phyloP scores from a whole-genome alignment of 92 coral and sea anemone genomes.

The Palythoa heliodiscus region DNA sequence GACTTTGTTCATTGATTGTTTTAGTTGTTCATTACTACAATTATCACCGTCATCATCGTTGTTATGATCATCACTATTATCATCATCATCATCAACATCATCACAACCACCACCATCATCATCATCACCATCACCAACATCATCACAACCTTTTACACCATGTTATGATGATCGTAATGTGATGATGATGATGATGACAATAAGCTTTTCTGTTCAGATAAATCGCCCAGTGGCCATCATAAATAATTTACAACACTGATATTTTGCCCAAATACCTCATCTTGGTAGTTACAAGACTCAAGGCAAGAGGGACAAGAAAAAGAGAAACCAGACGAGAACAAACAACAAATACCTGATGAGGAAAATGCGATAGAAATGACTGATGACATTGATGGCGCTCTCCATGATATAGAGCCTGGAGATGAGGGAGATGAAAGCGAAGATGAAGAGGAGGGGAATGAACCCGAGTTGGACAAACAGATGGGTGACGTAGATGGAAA shows the following conservation, averaged over 20 bases:
- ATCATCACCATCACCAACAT: too few species aligned
- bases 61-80: too few species aligned
- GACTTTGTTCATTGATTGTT: too few species aligned
- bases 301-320: conserved; percentile 78
- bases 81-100: too few species aligned
- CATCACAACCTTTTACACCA: neutral
- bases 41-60: too few species aligned
- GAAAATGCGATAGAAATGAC: conserved; percentile 96
- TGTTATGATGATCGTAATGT: neutral
- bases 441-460: conserved; percentile 72
- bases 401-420: conserved; percentile 80
- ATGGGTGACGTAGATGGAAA: conserved; percentile 97
- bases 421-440: conserved; percentile 61
- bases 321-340: conserved; percentile 63
- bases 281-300: conserved; percentile 71
- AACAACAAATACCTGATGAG: conserved; percentile 88
- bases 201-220: neutral
- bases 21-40: too few species aligned
- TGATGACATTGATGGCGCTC: conserved; percentile 91
- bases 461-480: conserved; percentile 81
- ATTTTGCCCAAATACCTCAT: neutral
- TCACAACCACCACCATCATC: too few species aligned
- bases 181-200: neutral
- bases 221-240: neutral
- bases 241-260: neutral